Evolutionary conservation across 2,113 vertebrate genomes (phyloP).

Genomic region (Pomatorhinus ruficollis): DNA sequence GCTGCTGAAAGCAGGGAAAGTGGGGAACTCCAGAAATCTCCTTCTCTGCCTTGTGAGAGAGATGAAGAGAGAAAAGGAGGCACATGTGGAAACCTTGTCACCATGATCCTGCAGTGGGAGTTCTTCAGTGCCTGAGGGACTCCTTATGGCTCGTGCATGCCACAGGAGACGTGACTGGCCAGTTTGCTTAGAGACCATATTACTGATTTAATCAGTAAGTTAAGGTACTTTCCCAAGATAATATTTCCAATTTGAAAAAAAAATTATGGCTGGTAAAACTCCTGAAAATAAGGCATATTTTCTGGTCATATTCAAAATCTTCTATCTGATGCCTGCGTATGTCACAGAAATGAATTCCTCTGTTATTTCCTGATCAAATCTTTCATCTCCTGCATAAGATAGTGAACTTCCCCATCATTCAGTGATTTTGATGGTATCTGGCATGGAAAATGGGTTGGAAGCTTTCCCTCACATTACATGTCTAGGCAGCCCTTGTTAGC

Average conservation of each 20-base stretch:
- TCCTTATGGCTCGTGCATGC: not conserved
- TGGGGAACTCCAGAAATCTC: not conserved
- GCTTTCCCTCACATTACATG: not conserved
- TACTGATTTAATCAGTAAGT: not conserved
- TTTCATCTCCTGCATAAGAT: not conserved
- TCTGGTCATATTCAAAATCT: not conserved
- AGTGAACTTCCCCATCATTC: not conserved
- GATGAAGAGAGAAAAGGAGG: not conserved
- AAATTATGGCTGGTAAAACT: not conserved
- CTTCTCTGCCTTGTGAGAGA: not conserved
- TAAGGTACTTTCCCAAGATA: not conserved
- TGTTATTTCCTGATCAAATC: not conserved
- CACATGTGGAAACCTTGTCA: not conserved
- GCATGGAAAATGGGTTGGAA: not conserved
- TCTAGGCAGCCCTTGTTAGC: not conserved
- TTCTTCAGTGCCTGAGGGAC: not conserved
- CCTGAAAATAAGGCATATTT: not conserved
- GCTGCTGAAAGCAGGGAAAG: not conserved
- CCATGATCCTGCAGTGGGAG: accelerated
- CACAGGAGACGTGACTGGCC: not conserved
- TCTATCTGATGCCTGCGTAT: not conserved
- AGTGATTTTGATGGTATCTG: not conserved
- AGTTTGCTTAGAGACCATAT: not conserved
- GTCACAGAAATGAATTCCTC: not conserved
- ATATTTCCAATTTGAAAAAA: not conserved